Percentiles rank a stretch among this genome's conserved stretches.
Conservation (phyloP, 2,113 vertebrate species). For the Pterocles burchelli region DNA sequence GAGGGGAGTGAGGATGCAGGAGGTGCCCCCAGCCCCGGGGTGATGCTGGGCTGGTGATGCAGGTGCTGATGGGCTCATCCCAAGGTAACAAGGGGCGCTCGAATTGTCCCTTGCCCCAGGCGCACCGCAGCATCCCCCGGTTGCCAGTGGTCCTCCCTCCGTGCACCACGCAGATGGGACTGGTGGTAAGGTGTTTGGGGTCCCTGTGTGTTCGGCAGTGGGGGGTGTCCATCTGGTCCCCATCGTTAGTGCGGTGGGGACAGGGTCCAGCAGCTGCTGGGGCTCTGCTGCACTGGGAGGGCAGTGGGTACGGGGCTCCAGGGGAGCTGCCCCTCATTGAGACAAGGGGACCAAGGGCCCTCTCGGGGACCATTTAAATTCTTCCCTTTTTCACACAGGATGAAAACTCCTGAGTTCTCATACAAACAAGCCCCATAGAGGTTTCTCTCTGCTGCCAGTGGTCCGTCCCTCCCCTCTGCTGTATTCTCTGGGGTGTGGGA, state of each 20-base stretch:
- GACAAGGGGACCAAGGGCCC: background rate
- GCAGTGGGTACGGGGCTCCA: background rate
- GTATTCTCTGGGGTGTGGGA: too few species aligned
- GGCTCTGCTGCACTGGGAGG: background rate
- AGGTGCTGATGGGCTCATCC: background rate
- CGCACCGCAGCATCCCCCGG: accelerated
- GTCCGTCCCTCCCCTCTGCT: background rate
- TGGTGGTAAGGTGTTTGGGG: background rate
- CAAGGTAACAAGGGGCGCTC: background rate
- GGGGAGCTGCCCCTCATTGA: background rate
- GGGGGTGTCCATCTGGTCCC: accelerated
- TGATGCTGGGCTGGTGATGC: too few species aligned
- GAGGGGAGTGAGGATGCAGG: accelerated
- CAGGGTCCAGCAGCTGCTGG: accelerated
- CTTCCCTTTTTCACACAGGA: background rate
- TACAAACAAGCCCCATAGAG: background rate
- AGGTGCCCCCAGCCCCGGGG: background rate
- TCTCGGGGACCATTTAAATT: background rate
- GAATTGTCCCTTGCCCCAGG: accelerated
- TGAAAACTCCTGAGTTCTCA: background rate
- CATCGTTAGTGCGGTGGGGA: accelerated
- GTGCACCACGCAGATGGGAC: accelerated
- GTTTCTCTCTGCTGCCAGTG: background rate
- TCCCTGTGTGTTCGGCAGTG: accelerated
- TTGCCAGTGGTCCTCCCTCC: accelerated